Conservation (phyloP, 1,140 invertebrate genomes). For the Apis laboriosa region DNA sequence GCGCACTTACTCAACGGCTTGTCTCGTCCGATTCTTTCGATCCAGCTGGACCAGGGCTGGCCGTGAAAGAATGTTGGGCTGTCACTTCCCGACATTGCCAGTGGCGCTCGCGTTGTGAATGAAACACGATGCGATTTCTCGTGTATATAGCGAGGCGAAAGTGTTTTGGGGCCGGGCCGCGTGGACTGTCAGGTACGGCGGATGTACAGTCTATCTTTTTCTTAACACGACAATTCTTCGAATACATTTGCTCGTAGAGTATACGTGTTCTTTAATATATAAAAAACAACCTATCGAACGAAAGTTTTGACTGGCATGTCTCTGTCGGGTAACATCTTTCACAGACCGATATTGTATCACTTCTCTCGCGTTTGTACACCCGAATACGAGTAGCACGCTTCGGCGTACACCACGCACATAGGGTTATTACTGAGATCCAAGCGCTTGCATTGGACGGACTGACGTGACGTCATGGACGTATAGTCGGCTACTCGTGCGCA, state of each 20-base stretch:
- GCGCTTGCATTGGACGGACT: conserved; percentile 38
- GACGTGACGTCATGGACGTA: conserved; percentile 47
- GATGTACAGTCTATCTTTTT: conserved; percentile 37
- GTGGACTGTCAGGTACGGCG: conserved; percentile 59
- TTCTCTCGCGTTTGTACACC: conserved; percentile 40
- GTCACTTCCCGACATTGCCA: conserved; percentile 80
- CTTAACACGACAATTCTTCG: conserved; percentile 23
- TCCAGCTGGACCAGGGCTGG: conserved; percentile 81
- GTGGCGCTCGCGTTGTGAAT: conserved; percentile 69
- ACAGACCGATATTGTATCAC: conserved; percentile 19
- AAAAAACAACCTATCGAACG: conserved; percentile 10
- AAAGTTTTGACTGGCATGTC: conserved; percentile 13
- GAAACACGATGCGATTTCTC: conserved; percentile 66
- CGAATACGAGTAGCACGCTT: conserved; percentile 39
- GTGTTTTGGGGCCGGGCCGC: conserved; percentile 61
- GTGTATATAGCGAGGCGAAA: conserved; percentile 57
- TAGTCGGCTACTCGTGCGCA: conserved; percentile 43
- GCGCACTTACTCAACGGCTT: conserved; percentile 78
- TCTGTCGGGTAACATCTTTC: conserved; percentile 35
- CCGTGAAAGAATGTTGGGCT: conserved; percentile 81
- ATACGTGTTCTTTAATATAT: background rate
- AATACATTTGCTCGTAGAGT: conserved; percentile 27
- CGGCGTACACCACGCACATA: conserved; percentile 39
- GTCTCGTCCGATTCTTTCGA: conserved; percentile 79
- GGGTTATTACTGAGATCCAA: conserved; percentile 23